Percentiles rank a stretch among this genome's conserved stretches.
Conservation (phyloP, 1,140 invertebrate genomes). For the Cydia amplana region DNA sequence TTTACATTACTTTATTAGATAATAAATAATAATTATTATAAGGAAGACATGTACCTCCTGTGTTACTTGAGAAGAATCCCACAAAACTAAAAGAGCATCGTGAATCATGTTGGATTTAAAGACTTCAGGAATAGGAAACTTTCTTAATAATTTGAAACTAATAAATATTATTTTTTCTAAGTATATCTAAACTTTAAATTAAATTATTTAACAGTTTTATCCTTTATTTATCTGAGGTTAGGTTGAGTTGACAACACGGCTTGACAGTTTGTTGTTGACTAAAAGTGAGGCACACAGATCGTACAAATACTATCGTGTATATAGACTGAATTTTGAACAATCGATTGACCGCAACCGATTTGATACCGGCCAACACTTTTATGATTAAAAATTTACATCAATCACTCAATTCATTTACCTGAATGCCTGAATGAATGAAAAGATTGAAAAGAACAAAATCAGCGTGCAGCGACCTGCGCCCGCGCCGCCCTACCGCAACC, state of each 20-base stretch:
- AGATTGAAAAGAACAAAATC: conserved; percentile 32
- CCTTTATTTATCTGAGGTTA: no score
- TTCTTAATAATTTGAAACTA: no score
- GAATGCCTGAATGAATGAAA: no score
- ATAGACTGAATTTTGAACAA: neutral
- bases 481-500: conserved; percentile 17
- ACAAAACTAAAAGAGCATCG: conserved; percentile 71
- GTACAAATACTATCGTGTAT: neutral
- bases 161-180: no score
- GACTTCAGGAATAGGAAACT: no score
- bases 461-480: conserved; percentile 27
- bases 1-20: no score
- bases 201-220: no score
- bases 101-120: conserved; percentile 61
- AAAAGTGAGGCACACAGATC: no score
- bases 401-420: neutral
- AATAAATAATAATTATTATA: neutral
- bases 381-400: neutral
- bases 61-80: conserved; percentile 63
- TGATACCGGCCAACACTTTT: no score
- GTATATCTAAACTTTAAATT: no score
- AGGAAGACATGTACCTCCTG: conserved; percentile 34
- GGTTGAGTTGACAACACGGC: neutral
- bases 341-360: neutral
- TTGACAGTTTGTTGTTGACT: no score